Conservation (phyloP, 2,888 invertebrate genomes). For the Conistra vaccinii region DNA sequence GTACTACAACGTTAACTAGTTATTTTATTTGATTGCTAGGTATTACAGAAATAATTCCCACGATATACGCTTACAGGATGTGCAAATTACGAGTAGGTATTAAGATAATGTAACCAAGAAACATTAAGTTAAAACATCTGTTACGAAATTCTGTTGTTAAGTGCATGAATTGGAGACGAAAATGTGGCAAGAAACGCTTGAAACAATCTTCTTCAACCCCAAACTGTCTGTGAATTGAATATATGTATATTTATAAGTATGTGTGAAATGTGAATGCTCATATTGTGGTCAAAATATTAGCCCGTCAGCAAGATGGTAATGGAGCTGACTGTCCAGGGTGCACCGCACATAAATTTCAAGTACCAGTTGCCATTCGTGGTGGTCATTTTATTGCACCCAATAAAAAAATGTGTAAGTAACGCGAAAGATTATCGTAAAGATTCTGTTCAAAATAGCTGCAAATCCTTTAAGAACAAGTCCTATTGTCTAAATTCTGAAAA, state of each 20-base stretch:
- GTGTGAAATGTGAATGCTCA: background rate
- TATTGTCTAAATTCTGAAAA: conserved; percentile 9
- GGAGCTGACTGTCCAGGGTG: background rate
- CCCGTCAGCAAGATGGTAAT: background rate
- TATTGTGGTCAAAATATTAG: background rate
- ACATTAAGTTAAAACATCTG: conserved; percentile 21
- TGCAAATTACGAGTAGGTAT: conserved; percentile 35
- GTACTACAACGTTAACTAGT: conserved; percentile 30
- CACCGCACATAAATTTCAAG: background rate
- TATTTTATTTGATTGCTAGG: conserved; percentile 49
- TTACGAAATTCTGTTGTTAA: conserved; percentile 22
- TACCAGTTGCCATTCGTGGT: background rate
- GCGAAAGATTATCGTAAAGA: background rate
- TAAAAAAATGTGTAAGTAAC: background rate
- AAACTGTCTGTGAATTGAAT: background rate
- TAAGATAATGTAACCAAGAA: conserved; percentile 16
- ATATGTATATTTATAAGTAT: too few species aligned
- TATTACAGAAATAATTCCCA: conserved; percentile 42
- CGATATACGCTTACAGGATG: conserved; percentile 53
- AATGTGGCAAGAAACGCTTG: conserved; percentile 10
- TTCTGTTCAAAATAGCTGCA: background rate
- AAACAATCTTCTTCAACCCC: background rate
- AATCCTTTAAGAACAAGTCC: background rate
- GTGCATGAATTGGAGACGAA: background rate
- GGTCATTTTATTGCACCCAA: background rate